Evolutionary conservation across 2,888 invertebrate species (phyloP).

Genomic region (Osedax fenrisi): DNA sequence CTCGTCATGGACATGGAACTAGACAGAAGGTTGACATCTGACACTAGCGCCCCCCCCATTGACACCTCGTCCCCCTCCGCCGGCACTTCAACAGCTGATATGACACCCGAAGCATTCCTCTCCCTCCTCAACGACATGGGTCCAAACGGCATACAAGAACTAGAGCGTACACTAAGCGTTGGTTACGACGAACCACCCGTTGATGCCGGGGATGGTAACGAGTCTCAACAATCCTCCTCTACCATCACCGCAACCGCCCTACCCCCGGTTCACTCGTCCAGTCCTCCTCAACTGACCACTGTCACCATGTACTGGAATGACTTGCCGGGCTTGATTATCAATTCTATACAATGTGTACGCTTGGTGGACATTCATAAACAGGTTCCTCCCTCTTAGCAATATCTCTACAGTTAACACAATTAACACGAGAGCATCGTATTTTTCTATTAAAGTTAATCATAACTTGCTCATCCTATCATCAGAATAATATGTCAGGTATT

Average conservation of each 20-base stretch:
- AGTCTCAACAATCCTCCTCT: not conserved
- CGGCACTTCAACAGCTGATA: not conserved
- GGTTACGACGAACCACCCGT: not conserved
- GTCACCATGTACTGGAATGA: conserved; percentile 50
- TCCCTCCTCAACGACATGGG: not conserved
- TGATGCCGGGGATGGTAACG: not conserved
- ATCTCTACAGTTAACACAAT: too few species aligned
- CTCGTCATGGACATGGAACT: conserved; percentile 34
- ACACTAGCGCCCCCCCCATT: not conserved
- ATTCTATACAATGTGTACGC: conserved; percentile 44
- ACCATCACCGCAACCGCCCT: not conserved
- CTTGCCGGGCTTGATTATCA: conserved; percentile 47
- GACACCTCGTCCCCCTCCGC: not conserved
- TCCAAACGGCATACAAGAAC: not conserved
- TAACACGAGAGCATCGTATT: too few species aligned
- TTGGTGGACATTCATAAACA: conserved; percentile 50
- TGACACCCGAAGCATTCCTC: not conserved
- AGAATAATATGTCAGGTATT: too few species aligned
- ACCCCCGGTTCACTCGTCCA: too few species aligned
- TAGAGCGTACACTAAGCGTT: not conserved
- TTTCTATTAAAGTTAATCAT: too few species aligned
- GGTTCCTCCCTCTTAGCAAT: too few species aligned
- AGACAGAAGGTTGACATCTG: not conserved
- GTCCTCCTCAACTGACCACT: conserved; percentile 38
- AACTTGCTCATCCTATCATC: too few species aligned